Evolutionary conservation across 2,888 invertebrate species (phyloP), one percentile per base, ranked within the genome.

Genomic region (Dromius quadrimaculatus): DNA sequence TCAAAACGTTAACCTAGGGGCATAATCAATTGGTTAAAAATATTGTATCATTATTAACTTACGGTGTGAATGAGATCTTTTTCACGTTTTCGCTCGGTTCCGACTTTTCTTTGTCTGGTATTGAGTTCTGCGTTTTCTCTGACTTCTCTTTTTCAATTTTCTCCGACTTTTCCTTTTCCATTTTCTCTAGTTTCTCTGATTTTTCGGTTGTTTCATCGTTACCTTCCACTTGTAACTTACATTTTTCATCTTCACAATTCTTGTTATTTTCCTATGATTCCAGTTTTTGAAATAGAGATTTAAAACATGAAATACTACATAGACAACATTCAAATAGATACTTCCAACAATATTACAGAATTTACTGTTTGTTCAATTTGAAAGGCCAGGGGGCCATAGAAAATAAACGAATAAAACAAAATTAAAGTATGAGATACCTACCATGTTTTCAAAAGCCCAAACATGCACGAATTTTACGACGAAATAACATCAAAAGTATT

Each of bases 41-140:
- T n/a, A n/a, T n/a, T n/a, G n/a, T n/a, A n/a, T n/a, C n/a, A n/a
- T n/a, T n/a, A n/a, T n/a, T n/a, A n/a, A 81, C 87, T 87, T 82
- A 90, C 90, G 90, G 90, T 74, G 88, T 89, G 74, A 88, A 85
- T 75, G 84, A 85, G 75, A 85, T 78, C 76, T 87, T 85, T 75
- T 86, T 86, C 59, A 84, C 82, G 76, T 85, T 86, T 79, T 76
- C 86, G 79, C 80, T 71, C 45, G 74, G 71, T 13, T 71, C 61
- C 4, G 59, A 59, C 22, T 82, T 82, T 75, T 81, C 79, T 13
- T 69, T 73, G 19, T 74, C 77, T 38, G 77, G 82, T 76, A 75
- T 79, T 73, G 78, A 81, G 79, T 78, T 80, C 65, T 80, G 50
- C 15, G 28, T 54, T 28, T 54, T 54, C 3, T 54, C 50, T 13